Base-by-base conservation (phyloP, 2,888 invertebrate species). In the Isoperla grammatica region DNA sequence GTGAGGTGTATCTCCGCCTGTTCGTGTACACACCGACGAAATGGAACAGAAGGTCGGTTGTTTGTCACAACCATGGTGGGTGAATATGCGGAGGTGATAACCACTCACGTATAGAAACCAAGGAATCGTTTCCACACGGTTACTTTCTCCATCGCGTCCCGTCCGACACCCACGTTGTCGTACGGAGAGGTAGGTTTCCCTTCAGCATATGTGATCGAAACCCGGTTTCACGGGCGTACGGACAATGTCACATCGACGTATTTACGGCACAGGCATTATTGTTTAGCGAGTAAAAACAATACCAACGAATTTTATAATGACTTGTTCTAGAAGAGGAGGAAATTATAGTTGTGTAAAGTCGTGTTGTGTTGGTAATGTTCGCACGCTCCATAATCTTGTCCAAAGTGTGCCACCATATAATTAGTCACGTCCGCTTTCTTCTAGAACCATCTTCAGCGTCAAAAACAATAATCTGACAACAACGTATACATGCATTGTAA, bases 401-500 rank as follows among this genome's bases (percentile, higher is more conserved):
- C 35, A 57, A 57, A 57, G 57, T 57, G 57, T 57, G 57, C 48
- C 57, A 57, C 23, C 35, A n/a, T 19, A 19, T 46, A 46, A 46
- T 46, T 46, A 20, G 22, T 19, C 20, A 50, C 29, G 49, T 50
- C 49, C 49, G 49, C 49, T 50, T 50, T 50, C 49, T 46, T 50
- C 29, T 50, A 9, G 29, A 50, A 29, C 29, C 49, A 50, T 50
- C 49, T 50, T 50, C 49, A 23, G 15, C 13, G 8, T 29, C 29
- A 29, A 29, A 29, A 29, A 29, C 29, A 29, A 29, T 29, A 29
- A 6, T 29, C 4, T 6, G 8, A 29, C 29, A 29, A 4, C 29
- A 29, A 29, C 29, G 29, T 29, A 29, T 29, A 29, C 29, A n/a
- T n/a, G n/a, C n/a, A n/a, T n/a, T 29, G 29, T 8, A 29, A 29